Percentiles rank a stretch among this genome's conserved stretches.
phyloP scores from a whole-genome alignment of 2,797 vertebrate species.

The Lepus oiostolus region DNA sequence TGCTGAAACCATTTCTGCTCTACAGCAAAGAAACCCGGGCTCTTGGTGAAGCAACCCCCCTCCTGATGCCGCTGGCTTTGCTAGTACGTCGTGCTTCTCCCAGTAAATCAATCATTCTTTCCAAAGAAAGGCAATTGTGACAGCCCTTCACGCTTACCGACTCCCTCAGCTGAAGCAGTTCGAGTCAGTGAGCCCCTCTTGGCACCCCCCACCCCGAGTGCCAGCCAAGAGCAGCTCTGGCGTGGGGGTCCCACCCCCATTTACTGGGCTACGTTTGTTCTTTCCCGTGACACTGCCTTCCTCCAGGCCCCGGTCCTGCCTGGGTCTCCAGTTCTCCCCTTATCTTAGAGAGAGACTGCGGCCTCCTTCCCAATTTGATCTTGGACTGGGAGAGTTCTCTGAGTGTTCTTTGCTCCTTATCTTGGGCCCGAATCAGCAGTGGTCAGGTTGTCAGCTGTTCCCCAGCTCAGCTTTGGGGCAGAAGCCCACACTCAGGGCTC shows the following conservation, averaged over 20 bases:
- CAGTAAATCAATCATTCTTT: slow-evolving; percentile 54
- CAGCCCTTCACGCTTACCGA: neutral
- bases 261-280: neutral
- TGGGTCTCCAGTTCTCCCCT: neutral
- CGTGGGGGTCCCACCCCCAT: neutral
- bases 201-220: neutral
- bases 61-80: neutral
- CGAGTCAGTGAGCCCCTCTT: neutral
- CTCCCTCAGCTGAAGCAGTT: neutral
- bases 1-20: neutral
- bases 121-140: slow-evolving; percentile 11
- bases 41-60: neutral
- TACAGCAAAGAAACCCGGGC: neutral
- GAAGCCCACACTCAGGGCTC: fast-evolving
- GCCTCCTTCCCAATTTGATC: slow-evolving; percentile 60
- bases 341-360: neutral
- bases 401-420: neutral
- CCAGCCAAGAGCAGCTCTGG: neutral
- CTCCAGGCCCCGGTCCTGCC: neutral
- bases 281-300: neutral
- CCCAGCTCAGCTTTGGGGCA: neutral
- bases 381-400: neutral
- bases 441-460: neutral
- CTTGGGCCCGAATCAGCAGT: neutral
- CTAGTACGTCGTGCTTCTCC: neutral